phyloP scores from a whole-genome alignment of 1,140 invertebrate species.

The Drosophila novamexicana region DNA sequence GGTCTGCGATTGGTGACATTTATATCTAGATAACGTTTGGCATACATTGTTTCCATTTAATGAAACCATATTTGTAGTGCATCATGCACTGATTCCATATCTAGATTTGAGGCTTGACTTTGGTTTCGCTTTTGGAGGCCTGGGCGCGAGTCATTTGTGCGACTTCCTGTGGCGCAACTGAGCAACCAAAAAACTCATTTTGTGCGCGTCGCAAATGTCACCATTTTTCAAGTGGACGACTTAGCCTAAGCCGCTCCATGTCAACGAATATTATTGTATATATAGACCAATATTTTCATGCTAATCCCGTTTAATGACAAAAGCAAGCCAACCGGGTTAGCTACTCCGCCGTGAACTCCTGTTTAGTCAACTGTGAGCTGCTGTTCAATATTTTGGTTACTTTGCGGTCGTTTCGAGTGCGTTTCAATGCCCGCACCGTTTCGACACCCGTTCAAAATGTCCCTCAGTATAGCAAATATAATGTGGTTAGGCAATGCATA shows the following conservation, averaged over 20 bases:
- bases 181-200: slow-evolving; percentile 60
- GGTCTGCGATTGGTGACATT: slow-evolving; percentile 53
- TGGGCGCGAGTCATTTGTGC: slow-evolving; percentile 64
- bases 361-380: slow-evolving; percentile 48
- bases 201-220: slow-evolving; percentile 64
- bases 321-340: slow-evolving; percentile 45
- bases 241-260: slow-evolving; percentile 57
- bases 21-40: slow-evolving; percentile 55
- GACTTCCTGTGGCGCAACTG: slow-evolving; percentile 60
- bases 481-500: slow-evolving; percentile 9
- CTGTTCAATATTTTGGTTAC: slow-evolving; percentile 78
- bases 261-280: slow-evolving; percentile 29
- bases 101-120: slow-evolving; percentile 64
- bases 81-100: slow-evolving; percentile 44
- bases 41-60: slow-evolving; percentile 62
- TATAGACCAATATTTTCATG: slow-evolving; percentile 40
- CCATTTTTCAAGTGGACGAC: slow-evolving; percentile 58
- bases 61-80: slow-evolving; percentile 63
- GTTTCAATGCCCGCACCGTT: slow-evolving; percentile 45
- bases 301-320: slow-evolving; percentile 73
- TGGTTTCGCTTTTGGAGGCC: slow-evolving; percentile 6
- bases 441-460: slow-evolving; percentile 52
- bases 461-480: slow-evolving; percentile 46
- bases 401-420: slow-evolving; percentile 65
- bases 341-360: slow-evolving; percentile 9